phyloP scores from a whole-genome alignment of 1,140 invertebrate genomes.

The Neuroterus valhalla region DNA sequence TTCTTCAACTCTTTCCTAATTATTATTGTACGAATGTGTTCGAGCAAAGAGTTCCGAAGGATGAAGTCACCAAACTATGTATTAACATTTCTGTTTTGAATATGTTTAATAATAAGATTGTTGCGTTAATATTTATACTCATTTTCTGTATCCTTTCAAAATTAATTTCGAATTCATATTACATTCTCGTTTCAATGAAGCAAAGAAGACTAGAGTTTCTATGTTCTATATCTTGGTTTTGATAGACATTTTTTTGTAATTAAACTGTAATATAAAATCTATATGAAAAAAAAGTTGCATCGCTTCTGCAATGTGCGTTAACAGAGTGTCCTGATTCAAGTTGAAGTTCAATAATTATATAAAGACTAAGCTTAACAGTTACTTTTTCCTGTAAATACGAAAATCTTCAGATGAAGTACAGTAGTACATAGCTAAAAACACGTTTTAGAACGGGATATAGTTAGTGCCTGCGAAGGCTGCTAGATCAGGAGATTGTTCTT shows the following conservation, averaged over 20 bases:
- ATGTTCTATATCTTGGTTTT: neutral
- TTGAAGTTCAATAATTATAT: conserved; percentile 55
- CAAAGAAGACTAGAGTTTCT: neutral
- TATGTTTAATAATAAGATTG: too few relatives aligned
- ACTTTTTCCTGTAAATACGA: conserved; percentile 8
- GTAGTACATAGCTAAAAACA: neutral
- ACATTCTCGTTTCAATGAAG: neutral
- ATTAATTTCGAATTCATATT: too few relatives aligned
- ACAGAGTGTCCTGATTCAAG: conserved; percentile 44
- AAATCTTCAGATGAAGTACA: conserved; percentile 22
- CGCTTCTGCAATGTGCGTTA: conserved; percentile 1
- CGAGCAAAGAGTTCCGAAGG: too few relatives aligned
- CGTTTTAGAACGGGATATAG: conserved; percentile 2
- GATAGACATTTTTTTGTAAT: neutral
- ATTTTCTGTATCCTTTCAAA: too few relatives aligned
- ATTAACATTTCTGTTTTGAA: too few relatives aligned
- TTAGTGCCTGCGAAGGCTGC: conserved; percentile 2
- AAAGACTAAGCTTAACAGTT: conserved; percentile 7
- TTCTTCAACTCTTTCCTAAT: too few relatives aligned
- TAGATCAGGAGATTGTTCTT: conserved; percentile 10
- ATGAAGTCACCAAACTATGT: too few relatives aligned
- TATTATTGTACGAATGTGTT: too few relatives aligned
- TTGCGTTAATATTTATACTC: too few relatives aligned
- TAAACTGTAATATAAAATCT: neutral
- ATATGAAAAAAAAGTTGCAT: neutral